Conservation (phyloP, 2,797 vertebrate species). For the Pogoniulus pusillus region DNA sequence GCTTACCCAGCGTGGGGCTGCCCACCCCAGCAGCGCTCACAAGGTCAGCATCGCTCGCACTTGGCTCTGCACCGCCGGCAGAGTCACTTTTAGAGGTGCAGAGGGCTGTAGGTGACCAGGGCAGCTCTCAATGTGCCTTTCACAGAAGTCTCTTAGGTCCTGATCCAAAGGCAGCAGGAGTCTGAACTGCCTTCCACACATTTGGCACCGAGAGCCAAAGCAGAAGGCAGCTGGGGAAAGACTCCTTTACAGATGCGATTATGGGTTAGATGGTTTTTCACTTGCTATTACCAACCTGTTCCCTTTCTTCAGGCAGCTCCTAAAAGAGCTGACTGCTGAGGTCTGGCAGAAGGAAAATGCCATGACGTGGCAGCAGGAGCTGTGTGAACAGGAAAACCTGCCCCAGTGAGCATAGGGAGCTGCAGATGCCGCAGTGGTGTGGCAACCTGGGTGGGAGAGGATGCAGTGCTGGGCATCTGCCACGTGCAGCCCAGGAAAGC, state of each 20-base stretch:
- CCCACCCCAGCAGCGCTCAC: not conserved
- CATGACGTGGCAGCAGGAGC: not conserved
- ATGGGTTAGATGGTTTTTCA: not conserved
- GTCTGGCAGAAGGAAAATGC: not conserved
- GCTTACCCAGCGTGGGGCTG: not conserved
- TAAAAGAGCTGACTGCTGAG: not conserved
- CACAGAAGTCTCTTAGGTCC: not conserved
- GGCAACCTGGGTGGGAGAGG: not conserved
- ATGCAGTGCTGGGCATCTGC: not conserved
- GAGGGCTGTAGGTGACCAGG: not conserved
- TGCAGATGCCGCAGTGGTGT: not conserved
- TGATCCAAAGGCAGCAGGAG: not conserved
- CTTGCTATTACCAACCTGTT: constrained; percentile 29
- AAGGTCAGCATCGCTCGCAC: not conserved
- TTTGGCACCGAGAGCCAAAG: not conserved
- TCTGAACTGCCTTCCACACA: not conserved
- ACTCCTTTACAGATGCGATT: not conserved
- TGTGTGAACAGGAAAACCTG: not conserved
- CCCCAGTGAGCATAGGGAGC: not conserved
- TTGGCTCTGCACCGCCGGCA: not conserved
- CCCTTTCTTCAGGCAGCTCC: not conserved
- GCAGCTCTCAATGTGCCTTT: not conserved
- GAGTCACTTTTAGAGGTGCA: not conserved
- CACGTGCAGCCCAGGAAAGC: not conserved
- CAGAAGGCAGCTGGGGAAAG: not conserved